These are phyloP conservation scores for Alexandromys fortis DNA, from an alignment of 2,113 vertebrate species.

Conservation along the genomic window DNA sequence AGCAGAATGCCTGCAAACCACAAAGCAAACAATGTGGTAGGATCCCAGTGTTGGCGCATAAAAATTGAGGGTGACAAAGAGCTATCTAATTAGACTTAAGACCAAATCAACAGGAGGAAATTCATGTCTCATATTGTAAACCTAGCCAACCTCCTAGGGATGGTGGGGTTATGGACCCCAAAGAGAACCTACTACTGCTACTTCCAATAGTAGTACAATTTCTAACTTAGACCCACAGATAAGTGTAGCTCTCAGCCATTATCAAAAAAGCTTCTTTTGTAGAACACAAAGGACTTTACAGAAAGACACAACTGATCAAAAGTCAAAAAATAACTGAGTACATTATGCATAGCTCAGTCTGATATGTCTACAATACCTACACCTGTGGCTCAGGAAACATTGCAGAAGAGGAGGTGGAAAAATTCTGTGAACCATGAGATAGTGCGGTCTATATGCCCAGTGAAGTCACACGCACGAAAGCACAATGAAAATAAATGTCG, in stretches of 20 bases:
- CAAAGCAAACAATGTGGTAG: neutral
- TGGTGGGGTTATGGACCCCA: too few relatives aligned
- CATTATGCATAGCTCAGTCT: neutral
- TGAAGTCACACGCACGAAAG: neutral
- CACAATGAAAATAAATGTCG: neutral
- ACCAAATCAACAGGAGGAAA: neutral
- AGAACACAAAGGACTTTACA: neutral
- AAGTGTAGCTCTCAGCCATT: neutral
- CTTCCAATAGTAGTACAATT: neutral
- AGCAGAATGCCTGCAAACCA: neutral
- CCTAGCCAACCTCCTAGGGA: neutral
- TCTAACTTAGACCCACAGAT: neutral
- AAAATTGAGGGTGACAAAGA: neutral
- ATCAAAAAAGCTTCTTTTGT: neutral
- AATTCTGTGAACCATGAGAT: neutral
- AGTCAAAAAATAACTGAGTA: neutral
- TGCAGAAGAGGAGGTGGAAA: too few relatives aligned
- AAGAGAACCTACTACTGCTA: neutral
- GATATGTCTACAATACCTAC: neutral
- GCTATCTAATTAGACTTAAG: neutral
- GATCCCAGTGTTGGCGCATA: neutral
- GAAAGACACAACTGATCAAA: neutral
- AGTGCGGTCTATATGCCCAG: too few relatives aligned
- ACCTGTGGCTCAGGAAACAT: neutral
- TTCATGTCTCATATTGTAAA: neutral